phyloP scores from a whole-genome alignment of 2,113 vertebrate genomes.

The Anas platyrhynchos region DNA sequence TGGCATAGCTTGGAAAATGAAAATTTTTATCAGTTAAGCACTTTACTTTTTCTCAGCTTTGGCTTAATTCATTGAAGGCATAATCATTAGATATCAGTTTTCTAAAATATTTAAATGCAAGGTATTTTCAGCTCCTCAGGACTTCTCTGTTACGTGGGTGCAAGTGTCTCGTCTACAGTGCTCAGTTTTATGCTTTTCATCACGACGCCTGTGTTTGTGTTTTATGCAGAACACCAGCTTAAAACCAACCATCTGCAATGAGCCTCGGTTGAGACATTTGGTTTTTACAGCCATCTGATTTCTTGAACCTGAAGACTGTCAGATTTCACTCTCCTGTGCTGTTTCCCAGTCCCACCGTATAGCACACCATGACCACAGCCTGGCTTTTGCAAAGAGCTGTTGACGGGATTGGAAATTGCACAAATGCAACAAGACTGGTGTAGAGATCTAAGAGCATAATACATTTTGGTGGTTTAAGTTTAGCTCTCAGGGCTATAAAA shows the following conservation, averaged over 20 bases:
- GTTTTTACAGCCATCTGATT: conserved; percentile 8
- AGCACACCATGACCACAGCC: not conserved
- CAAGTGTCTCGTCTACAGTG: not conserved
- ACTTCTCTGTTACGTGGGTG: not conserved
- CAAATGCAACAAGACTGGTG: not conserved
- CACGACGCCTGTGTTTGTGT: not conserved
- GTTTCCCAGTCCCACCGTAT: not conserved
- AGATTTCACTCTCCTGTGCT: not conserved
- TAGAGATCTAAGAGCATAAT: conserved; percentile 39
- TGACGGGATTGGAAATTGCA: not conserved
- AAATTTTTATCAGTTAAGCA: not conserved
- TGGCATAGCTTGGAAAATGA: not conserved
- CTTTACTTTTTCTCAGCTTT: not conserved
- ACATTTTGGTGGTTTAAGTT: conserved; percentile 51
- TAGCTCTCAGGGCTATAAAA: conserved; percentile 51
- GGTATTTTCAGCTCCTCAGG: not conserved
- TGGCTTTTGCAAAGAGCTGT: not conserved
- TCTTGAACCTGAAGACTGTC: conserved; percentile 30
- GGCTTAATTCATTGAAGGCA: not conserved
- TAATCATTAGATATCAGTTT: not conserved
- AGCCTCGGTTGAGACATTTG: conserved; percentile 3
- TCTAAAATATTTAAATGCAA: not conserved
- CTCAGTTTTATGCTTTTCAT: not conserved
- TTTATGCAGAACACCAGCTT: not conserved
- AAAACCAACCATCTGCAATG: conserved; percentile 16